Conservation (phyloP, 1,140 invertebrate species). For the Oryzaephilus surinamensis region DNA sequence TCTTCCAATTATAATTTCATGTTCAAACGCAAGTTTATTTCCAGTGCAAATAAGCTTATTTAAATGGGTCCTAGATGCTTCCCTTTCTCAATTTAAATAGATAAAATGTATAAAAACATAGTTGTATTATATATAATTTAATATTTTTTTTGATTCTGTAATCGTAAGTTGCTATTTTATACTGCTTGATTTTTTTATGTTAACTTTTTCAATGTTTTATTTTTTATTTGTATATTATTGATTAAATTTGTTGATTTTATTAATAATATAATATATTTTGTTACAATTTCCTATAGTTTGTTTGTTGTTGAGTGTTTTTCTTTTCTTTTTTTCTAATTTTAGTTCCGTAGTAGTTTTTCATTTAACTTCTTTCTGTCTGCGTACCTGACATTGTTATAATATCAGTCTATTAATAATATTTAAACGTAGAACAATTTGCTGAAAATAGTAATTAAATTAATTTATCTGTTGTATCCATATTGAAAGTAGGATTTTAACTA, state of each 20-base stretch:
- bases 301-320: conserved; percentile 15
- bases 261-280: conserved; percentile 34
- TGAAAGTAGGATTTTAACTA: no score
- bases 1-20: conserved; percentile 26
- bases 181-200: conserved; percentile 29
- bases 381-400: conserved; percentile 27
- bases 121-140: no score
- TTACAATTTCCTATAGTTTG: conserved; percentile 30
- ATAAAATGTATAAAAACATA: conserved; percentile 11
- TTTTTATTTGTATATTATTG: conserved; percentile 35
- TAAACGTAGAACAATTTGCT: conserved; percentile 6
- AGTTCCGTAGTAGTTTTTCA: no score
- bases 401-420: conserved; percentile 1
- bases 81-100: conserved; percentile 17
- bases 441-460: neutral
- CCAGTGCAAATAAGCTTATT: conserved; percentile 6
- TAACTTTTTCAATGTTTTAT: conserved; percentile 30
- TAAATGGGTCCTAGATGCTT: conserved; percentile 30
- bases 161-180: conserved; percentile 26
- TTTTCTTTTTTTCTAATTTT: neutral
- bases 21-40: conserved; percentile 15
- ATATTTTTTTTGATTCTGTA: no score
- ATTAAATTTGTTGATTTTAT: conserved; percentile 34
- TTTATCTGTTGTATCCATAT: neutral
- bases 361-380: conserved; percentile 20